Base-by-base conservation (phyloP, 2,113 vertebrate species). In the Leptobrachium ailaonicum region DNA sequence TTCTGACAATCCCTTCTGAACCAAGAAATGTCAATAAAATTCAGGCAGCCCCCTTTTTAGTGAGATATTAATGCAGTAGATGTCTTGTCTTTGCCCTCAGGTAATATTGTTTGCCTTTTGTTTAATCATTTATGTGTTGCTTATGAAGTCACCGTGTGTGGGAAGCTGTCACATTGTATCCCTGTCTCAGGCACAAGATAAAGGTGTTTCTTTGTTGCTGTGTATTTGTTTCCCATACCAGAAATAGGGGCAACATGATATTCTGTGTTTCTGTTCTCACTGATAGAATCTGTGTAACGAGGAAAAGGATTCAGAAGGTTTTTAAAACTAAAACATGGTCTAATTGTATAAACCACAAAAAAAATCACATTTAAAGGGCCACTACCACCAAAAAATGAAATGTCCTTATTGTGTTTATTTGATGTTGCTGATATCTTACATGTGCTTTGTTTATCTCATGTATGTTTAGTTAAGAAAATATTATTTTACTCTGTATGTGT, bases 81-180 rank as follows among this genome's bases (percentile, higher is more conserved):
- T 75, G 73, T 11, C 62, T 64, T 47, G 32, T 41, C 41, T 76
- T 68, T 20, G 41, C 50, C 64, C 41, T 41, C 41, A 62, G 60
- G 43, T 69, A 62, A 78, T 71, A 63, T 12, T 69, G 53, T 77
- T 70, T 77, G n/a, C 69, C 47, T 71, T 58, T 58, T 2, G n/a
- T 41, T 78, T 50, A 78, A 78, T 78, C 56, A 78, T 78, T 71
- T 32, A 78, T 71, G 71, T 63, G 54, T 68, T 71, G 41, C 76
- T 58, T 3, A 11, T 14, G 58, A 71, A 60, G n/a, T 56, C 3
- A 8, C 10, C 62, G 20, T 64, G 41, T 45, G 40, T 40, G 41
- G 42, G 54, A 78, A 8, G 6, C 67, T 62, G 76, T 63, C 76
- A 70, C 56, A 62, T 63, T 63, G 54, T 62, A 71, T 78, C 32